A percentile compares a stretch with the other conserved stretches of the same genome.
Evolutionary conservation across 2,113 vertebrate genomes (phyloP).

Genomic region (Scopus umbretta): DNA sequence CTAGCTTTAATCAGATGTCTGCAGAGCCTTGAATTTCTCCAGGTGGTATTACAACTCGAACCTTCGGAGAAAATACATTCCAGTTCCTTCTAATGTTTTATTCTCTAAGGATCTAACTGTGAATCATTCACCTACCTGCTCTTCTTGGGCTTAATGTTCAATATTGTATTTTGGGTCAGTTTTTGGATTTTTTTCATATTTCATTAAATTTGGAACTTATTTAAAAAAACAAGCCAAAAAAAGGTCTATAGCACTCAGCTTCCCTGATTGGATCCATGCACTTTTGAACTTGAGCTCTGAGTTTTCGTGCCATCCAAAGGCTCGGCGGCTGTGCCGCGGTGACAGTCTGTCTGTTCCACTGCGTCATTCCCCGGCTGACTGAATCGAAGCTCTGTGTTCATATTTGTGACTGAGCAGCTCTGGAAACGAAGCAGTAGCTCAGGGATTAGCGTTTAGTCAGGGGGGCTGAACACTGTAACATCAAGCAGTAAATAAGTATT

Average conservation of each 20-base stretch:
- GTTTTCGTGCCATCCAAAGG: neutral
- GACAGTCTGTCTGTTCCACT: neutral
- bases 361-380: neutral
- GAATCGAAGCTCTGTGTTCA: neutral
- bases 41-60: neutral
- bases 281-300: neutral
- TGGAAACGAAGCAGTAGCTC: neutral
- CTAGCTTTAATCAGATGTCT: neutral
- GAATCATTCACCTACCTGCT: neutral
- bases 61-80: neutral
- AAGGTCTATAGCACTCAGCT: neutral
- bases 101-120: neutral
- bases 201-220: neutral
- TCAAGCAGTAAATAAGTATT: neutral
- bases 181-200: neutral
- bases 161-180: neutral
- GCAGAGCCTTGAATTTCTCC: neutral
- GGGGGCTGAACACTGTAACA: neutral
- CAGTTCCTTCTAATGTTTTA: neutral
- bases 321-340: neutral
- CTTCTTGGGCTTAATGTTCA: neutral
- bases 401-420: neutral
- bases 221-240: no score
- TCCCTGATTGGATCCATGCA: neutral
- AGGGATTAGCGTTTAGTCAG: neutral